phyloP scores from a whole-genome alignment of 2,888 invertebrate species.

The Timandra comae region DNA sequence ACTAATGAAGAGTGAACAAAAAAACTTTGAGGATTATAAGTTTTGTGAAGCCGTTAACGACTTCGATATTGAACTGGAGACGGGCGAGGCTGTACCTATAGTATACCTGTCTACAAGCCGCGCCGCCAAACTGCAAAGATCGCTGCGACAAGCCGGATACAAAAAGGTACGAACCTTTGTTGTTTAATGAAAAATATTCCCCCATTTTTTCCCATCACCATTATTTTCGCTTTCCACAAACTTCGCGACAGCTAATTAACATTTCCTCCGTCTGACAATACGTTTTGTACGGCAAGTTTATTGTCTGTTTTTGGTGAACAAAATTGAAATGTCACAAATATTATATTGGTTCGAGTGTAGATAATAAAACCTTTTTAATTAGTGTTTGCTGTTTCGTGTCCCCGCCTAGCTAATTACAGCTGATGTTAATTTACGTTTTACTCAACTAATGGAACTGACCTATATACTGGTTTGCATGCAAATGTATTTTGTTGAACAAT shows the following conservation, averaged over 20 bases:
- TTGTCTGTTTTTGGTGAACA: conserved; percentile 26
- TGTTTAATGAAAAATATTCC: conserved; percentile 24
- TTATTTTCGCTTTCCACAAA: conserved; percentile 26
- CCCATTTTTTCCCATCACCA: conserved; percentile 23
- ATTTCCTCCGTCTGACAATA: conserved; percentile 23
- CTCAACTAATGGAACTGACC: too few species aligned
- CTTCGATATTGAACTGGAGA: conserved; percentile 65
- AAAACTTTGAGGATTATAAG: conserved; percentile 65
- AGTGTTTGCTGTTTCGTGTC: conserved; percentile 19
- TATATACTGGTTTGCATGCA: too few species aligned
- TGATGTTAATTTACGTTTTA: too few species aligned
- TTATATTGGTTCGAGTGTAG: conserved; percentile 21
- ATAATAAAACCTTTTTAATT: conserved; percentile 35
- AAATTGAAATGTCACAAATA: conserved; percentile 31
- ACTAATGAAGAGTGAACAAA: conserved; percentile 59
- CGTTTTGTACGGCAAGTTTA: conserved; percentile 24
- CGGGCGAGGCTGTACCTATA: conserved; percentile 58
- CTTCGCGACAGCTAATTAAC: conserved; percentile 37
- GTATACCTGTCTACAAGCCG: conserved; percentile 71
- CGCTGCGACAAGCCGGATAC: conserved; percentile 74
- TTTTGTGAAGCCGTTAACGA: conserved; percentile 65
- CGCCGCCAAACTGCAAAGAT: conserved; percentile 71
- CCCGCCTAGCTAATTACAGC: conserved; percentile 24
- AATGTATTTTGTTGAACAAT: neutral
- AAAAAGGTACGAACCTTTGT: conserved; percentile 66